A percentile compares a stretch with the other conserved stretches of the same genome.
Evolutionary conservation across 1,140 invertebrate species (phyloP).

Genomic region (Lepidurus arcticus): DNA sequence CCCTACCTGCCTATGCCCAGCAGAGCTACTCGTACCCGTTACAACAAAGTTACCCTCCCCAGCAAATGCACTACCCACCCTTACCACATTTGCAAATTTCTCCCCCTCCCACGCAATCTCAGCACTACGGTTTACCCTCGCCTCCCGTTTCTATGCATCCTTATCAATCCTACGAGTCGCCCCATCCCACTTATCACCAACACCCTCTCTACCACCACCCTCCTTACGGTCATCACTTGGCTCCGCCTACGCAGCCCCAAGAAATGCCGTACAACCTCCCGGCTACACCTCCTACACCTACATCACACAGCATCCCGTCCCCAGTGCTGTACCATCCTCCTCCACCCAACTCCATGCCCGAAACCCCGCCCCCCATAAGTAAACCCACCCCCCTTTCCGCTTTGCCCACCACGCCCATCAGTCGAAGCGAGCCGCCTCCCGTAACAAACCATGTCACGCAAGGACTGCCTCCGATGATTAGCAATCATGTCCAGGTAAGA

Average conservation of each 20-base stretch:
- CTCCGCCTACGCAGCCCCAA: slow-evolving; percentile 23
- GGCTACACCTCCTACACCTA: slow-evolving; percentile 19
- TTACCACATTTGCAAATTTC: slow-evolving; percentile 28
- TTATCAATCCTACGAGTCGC: slow-evolving; percentile 30
- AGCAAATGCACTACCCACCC: slow-evolving; percentile 30
- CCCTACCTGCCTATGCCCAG: not conserved
- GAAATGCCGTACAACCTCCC: slow-evolving; percentile 1
- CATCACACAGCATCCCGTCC: not conserved
- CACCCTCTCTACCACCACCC: slow-evolving; percentile 24
- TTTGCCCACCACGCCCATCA: slow-evolving; percentile 36
- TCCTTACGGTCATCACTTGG: slow-evolving; percentile 24
- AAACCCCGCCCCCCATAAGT: not conserved
- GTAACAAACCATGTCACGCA: slow-evolving; percentile 32
- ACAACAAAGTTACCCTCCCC: slow-evolving; percentile 10
- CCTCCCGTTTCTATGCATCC: slow-evolving; percentile 22
- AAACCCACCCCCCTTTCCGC: slow-evolving; percentile 33
- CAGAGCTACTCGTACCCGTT: not conserved
- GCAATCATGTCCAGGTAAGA: not conserved
- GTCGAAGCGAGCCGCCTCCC: slow-evolving; percentile 14
- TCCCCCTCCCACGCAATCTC: slow-evolving; percentile 28
- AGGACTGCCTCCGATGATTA: not conserved
- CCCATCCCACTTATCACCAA: slow-evolving; percentile 12
- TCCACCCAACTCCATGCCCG: slow-evolving; percentile 21
- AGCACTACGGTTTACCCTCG: slow-evolving; percentile 26
- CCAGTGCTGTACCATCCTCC: not conserved